These are phyloP conservation scores for Perognathus longimembris DNA, from an alignment of 2,113 vertebrate species.

Conservation along the genomic window DNA sequence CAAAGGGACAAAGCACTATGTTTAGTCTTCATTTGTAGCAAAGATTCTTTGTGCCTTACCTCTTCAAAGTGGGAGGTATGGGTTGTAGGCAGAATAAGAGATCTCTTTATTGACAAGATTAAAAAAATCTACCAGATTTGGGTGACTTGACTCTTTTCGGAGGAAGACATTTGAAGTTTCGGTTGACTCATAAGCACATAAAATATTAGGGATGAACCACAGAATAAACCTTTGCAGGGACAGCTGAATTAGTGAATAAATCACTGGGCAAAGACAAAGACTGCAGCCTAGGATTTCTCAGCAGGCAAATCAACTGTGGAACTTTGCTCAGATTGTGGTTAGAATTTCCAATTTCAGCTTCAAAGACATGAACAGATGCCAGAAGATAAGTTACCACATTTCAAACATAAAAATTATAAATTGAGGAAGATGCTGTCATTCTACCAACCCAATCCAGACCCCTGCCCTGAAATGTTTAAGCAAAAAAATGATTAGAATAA, in stretches of 20 bases:
- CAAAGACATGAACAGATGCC: slow-evolving; percentile 40
- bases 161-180: background rate
- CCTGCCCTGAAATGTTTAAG: background rate
- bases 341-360: slow-evolving; percentile 67
- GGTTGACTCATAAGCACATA: no score
- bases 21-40: background rate
- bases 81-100: background rate
- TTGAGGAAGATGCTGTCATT: background rate
- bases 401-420: slow-evolving; percentile 16
- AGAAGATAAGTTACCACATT: slow-evolving; percentile 53
- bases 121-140: background rate
- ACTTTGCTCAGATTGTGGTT: background rate
- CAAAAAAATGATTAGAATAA: background rate
- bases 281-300: background rate
- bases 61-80: background rate
- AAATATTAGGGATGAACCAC: background rate
- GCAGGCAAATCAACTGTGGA: slow-evolving; percentile 2
- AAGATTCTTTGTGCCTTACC: background rate
- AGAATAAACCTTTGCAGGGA: background rate
- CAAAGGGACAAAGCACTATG: background rate
- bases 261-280: background rate
- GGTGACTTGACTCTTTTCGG: background rate
- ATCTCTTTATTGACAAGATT: background rate
- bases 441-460: background rate
- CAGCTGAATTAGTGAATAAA: slow-evolving; percentile 4